Percentiles rank a stretch among this genome's conserved stretches.
Conservation (phyloP, 2,888 invertebrate species). For the Harpalus rufipes region DNA sequence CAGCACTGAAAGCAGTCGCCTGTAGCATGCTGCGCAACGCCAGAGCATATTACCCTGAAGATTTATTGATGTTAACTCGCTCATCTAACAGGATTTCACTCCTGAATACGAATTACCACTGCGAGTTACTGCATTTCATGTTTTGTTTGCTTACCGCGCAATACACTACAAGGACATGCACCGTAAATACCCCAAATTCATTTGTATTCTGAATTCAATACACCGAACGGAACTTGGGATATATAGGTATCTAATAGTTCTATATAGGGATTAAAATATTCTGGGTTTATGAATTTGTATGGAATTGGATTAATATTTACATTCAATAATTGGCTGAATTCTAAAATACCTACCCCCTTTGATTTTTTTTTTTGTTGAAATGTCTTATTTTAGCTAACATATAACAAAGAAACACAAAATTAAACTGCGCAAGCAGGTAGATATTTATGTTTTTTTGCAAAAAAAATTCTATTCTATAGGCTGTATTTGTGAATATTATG, state of each 20-base stretch:
- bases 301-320: background rate
- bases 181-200: background rate
- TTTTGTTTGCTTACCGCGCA: constrained; percentile 17
- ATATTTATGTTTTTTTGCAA: too few relatives aligned
- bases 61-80: constrained; percentile 48
- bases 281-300: background rate
- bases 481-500: too few relatives aligned
- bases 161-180: background rate
- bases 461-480: too few relatives aligned
- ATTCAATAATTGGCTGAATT: too few relatives aligned
- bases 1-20: too few relatives aligned
- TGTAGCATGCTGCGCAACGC: background rate
- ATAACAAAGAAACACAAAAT: too few relatives aligned
- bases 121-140: constrained; percentile 20
- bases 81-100: constrained; percentile 36
- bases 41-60: constrained; percentile 44
- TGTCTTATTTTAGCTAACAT: too few relatives aligned
- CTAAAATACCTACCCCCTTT: too few relatives aligned
- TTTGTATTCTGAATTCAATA: background rate
- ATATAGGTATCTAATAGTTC: background rate
- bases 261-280: background rate
- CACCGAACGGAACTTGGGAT: background rate
- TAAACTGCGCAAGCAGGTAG: too few relatives aligned
- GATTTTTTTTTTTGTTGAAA: too few relatives aligned
- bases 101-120: constrained; percentile 43